Percentiles rank a stretch among this genome's conserved stretches.
These are phyloP conservation scores for Macroramphosus scolopax DNA, from an alignment of 2,797 vertebrate genomes.

Conservation along the genomic window DNA sequence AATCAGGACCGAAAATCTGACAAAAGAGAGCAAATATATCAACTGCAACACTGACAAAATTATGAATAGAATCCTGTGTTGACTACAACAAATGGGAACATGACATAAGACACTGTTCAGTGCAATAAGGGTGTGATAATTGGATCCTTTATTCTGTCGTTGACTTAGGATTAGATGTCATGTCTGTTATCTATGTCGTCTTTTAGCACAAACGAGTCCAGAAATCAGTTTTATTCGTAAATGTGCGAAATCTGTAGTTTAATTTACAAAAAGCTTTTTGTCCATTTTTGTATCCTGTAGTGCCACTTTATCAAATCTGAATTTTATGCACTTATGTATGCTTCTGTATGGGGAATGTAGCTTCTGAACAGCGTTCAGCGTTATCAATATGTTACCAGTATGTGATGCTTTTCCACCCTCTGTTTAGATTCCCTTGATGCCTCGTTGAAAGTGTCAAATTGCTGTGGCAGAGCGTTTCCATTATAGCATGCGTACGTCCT, in stretches of 20 bases:
- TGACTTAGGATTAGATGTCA: conserved; percentile 1
- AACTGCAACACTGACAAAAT: too few relatives aligned
- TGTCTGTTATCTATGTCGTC: conserved; percentile 21
- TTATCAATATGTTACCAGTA: conserved; percentile 54
- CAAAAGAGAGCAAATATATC: too few relatives aligned
- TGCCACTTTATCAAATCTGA: conserved; percentile 45
- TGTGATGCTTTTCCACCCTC: conserved; percentile 45
- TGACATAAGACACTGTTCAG: conserved; percentile 18
- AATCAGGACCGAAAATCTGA: too few relatives aligned
- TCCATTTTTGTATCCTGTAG: conserved; percentile 40
- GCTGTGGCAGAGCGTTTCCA: conserved; percentile 40
- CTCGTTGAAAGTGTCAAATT: conserved; percentile 37
- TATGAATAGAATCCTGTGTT: neutral
- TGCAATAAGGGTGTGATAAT: conserved; percentile 29
- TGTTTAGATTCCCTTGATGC: conserved; percentile 45
- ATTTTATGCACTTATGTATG: conserved; percentile 69
- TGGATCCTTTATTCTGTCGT: conserved; percentile 2
- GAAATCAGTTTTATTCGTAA: conserved; percentile 10
- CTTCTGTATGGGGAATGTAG: conserved; percentile 73
- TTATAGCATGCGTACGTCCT: conserved; percentile 28
- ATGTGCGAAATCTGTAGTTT: neutral
- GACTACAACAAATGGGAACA: conserved; percentile 7
- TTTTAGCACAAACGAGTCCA: conserved; percentile 33
- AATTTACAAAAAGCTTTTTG: conserved; percentile 15
- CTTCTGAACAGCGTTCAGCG: conserved; percentile 62